A percentile compares a stretch with the other conserved stretches of the same genome.
Evolutionary conservation across 2,888 invertebrate genomes (phyloP).

Genomic region (Helicoverpa assulta): DNA sequence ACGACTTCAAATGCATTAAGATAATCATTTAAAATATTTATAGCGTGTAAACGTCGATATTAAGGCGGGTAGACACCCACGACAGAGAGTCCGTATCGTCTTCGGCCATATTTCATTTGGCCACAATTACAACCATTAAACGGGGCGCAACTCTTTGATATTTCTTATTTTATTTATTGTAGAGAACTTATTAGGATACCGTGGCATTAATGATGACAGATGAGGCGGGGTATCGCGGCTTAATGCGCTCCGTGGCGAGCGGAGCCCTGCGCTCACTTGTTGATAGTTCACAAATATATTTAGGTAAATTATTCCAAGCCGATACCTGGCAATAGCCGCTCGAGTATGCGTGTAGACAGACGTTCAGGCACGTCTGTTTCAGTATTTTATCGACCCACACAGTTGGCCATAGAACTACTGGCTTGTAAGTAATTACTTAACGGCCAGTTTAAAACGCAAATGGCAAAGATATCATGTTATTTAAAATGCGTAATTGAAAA

Average conservation of each 20-base stretch:
- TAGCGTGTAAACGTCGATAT: slow-evolving; percentile 87
- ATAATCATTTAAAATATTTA: slow-evolving; percentile 87
- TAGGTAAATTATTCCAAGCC: slow-evolving; percentile 75
- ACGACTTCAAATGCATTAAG: slow-evolving; percentile 79
- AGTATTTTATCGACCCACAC: slow-evolving; percentile 37
- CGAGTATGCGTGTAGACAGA: slow-evolving; percentile 9
- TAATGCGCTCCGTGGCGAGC: slow-evolving; percentile 81
- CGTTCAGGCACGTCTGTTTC: slow-evolving; percentile 33
- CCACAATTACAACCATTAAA: slow-evolving; percentile 89
- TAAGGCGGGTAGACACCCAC: slow-evolving; percentile 85
- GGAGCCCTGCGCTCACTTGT: slow-evolving; percentile 69
- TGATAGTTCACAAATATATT: slow-evolving; percentile 71
- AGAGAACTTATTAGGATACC: slow-evolving; percentile 88
- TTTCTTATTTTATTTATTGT: slow-evolving; percentile 86
- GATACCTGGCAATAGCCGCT: slow-evolving; percentile 61
- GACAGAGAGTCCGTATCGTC: slow-evolving; percentile 75
- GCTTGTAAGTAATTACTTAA: slow-evolving; percentile 57
- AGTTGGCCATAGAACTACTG: slow-evolving; percentile 31
- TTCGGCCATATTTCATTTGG: slow-evolving; percentile 86
- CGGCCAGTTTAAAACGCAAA: slow-evolving; percentile 53
- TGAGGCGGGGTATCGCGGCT: slow-evolving; percentile 81
- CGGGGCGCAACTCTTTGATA: slow-evolving; percentile 88
- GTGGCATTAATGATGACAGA: slow-evolving; percentile 90
- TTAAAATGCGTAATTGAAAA: slow-evolving; percentile 67
- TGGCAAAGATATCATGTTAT: slow-evolving; percentile 59